Evolutionary conservation across 2,113 vertebrate genomes (phyloP), one percentile per base, ranked within the genome.

Genomic region (Smithornis capensis): DNA sequence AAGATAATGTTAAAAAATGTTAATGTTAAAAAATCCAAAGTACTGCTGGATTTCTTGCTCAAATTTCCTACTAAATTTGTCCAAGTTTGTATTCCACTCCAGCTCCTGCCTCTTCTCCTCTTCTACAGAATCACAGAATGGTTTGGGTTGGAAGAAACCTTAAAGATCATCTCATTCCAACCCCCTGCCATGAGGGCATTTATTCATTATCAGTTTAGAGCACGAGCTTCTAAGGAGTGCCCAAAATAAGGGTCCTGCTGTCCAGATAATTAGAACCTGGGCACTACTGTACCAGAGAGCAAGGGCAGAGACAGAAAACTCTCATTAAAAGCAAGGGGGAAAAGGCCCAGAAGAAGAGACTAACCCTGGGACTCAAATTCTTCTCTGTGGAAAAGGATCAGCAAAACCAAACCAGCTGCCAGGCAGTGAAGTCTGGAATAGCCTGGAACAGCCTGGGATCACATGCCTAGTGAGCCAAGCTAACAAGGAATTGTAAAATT

Each of bases 271-370:
- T 56, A 23, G 21, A 73, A 70, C 24, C 0, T 1, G 44, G 38
- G 29, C 33, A 78, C 29, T 67, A 21, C 52, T 40, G 35, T 10
- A 35, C 14, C 5, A 38, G 5, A 31, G 1, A 52, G 23, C 28
- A 37, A 63, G 17, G 52, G 31, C 33, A 73, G 38, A 50, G 38
- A 75, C 45, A 38, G 16, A 8, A 62, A 83, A 29, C 3, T 50
- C 50, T 22, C 16, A 23, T 11, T 40, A 0, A 19, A 67, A 24
- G 8, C 5, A 19, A 10, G 3, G 19, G 5, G 5, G 6, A 7
- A 35, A 40, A 65, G 16, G 42, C 53, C 44, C 1, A 6, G 42
- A n/a, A 67, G 15, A 14, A 68, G 15, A 50, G 22, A 55, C 14
- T 4, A 28, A 31, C 8, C 6, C 29, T 53, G 27, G 67, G 19